A percentile compares a stretch with the other conserved stretches of the same genome.
phyloP scores from a whole-genome alignment of 2,113 vertebrate species.

The Lichenostomus cassidix region DNA sequence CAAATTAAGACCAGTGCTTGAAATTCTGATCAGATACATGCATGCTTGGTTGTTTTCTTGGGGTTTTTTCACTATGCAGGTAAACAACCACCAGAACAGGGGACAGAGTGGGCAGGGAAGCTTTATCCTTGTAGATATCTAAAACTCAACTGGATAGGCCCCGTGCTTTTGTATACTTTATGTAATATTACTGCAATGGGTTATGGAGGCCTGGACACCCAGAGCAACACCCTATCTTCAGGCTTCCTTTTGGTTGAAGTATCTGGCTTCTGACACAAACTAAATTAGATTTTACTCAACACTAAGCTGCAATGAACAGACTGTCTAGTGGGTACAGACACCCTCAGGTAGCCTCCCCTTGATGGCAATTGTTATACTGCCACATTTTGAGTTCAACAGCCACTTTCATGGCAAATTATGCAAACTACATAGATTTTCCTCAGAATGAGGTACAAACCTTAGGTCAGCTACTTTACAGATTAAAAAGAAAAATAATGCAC shows the following conservation, averaged over 20 bases:
- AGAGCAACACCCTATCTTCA: neutral
- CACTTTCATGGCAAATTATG: neutral
- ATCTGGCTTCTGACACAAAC: neutral
- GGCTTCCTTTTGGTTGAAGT: neutral
- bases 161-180: neutral
- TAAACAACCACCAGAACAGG: neutral
- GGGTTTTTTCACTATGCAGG: neutral
- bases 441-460: neutral
- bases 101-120: neutral
- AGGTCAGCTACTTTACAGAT: neutral
- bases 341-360: neutral
- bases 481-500: neutral
- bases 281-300: constrained; percentile 2
- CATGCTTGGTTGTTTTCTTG: too few species aligned
- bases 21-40: neutral
- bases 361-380: neutral
- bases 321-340: neutral
- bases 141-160: neutral
- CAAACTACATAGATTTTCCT: neutral
- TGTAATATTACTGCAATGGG: neutral
- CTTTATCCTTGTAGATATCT: neutral
- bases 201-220: neutral
- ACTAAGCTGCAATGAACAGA: neutral
- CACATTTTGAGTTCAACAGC: neutral
- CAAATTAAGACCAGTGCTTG: neutral